phyloP scores from a whole-genome alignment of 2,113 vertebrate species.

The Anhinga rufa region DNA sequence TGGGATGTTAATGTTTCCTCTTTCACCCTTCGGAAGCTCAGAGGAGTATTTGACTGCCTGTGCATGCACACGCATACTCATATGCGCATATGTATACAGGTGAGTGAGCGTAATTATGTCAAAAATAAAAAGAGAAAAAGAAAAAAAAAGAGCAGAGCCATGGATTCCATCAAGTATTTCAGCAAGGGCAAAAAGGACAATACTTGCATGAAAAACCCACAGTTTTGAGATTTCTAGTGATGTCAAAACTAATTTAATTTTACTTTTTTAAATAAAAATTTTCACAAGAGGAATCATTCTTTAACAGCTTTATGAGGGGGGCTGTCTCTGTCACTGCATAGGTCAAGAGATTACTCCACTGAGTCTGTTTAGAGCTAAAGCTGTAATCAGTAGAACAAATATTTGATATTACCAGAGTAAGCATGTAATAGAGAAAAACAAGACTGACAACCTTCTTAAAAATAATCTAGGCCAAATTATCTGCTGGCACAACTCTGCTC shows the following conservation, averaged over 20 bases:
- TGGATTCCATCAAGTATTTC: not conserved
- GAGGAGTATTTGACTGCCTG: not conserved
- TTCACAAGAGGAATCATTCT: not conserved
- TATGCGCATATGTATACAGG: not conserved
- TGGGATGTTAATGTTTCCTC: not conserved
- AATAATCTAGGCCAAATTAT: conserved; percentile 59
- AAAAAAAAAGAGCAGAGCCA: not conserved
- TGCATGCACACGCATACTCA: not conserved
- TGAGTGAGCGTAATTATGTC: not conserved
- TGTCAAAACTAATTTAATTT: too few species aligned
- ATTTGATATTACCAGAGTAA: conserved; percentile 10
- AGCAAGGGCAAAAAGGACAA: not conserved
- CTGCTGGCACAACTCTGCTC: conserved; percentile 15
- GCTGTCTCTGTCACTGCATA: not conserved
- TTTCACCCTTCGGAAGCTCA: not conserved
- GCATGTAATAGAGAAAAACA: not conserved
- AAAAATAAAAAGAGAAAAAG: too few species aligned
- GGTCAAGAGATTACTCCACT: not conserved
- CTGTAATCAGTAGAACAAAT: conserved; percentile 18
- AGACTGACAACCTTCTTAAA: conserved; percentile 50
- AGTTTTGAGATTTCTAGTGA: not conserved
- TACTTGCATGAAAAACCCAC: fast-evolving
- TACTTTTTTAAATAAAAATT: not conserved
- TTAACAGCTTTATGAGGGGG: not conserved
- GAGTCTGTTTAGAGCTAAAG: not conserved